Conservation (phyloP, 2,797 vertebrate species). For the Picus viridis region DNA sequence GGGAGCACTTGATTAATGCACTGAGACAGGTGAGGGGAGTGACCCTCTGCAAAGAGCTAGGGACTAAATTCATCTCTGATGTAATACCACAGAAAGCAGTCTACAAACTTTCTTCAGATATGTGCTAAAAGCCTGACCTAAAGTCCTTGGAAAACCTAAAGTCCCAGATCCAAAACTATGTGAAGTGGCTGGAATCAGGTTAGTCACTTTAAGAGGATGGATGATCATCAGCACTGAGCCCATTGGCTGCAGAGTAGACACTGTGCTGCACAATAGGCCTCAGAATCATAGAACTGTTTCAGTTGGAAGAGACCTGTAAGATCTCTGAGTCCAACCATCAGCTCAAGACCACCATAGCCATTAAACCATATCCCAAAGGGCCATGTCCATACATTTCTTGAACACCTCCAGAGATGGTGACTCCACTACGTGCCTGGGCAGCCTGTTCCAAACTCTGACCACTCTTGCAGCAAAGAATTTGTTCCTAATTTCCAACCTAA, state of each 20-base stretch:
- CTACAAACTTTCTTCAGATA: background rate
- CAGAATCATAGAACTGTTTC: no score
- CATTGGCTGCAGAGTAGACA: background rate
- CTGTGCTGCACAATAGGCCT: rapidly evolving
- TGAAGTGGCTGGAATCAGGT: background rate
- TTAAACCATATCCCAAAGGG: no score
- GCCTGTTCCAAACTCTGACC: no score
- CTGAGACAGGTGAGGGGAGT: conserved; percentile 31
- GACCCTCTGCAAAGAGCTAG: conserved; percentile 27
- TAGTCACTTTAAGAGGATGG: background rate
- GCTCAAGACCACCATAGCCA: no score
- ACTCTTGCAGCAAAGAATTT: no score
- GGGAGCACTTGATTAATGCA: conserved; percentile 52
- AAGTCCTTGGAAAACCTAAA: background rate
- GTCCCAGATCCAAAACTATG: background rate
- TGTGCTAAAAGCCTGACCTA: background rate
- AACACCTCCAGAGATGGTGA: no score
- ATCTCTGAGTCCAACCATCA: no score
- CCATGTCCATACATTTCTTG: no score
- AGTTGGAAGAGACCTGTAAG: no score
- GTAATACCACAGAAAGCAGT: background rate
- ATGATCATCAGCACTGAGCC: rapidly evolving
- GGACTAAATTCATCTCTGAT: background rate
- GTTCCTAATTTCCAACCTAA: no score
- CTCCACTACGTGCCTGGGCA: no score